phyloP scores from a whole-genome alignment of 2,113 vertebrate species.

The Crotophaga sulcirostris region DNA sequence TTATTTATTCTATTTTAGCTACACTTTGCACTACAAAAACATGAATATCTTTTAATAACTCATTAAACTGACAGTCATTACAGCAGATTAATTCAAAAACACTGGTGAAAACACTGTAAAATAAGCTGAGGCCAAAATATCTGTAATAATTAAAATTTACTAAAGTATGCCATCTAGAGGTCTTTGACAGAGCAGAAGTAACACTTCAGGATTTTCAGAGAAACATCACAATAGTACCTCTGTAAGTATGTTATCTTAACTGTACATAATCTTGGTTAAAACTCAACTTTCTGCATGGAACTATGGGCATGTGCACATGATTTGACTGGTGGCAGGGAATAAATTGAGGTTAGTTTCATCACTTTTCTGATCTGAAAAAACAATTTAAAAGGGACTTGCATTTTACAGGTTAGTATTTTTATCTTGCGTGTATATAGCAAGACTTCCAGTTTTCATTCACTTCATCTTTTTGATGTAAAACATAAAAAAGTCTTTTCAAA shows the following conservation, averaged over 20 bases:
- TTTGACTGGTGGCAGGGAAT: not conserved
- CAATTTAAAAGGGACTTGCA: not conserved
- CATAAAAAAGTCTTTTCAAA: conserved; percentile 30
- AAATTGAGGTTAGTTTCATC: not conserved
- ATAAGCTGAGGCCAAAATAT: not conserved
- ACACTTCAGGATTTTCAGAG: not conserved
- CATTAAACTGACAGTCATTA: conserved; percentile 74
- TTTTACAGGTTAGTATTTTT: conserved; percentile 27
- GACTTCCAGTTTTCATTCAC: conserved; percentile 22
- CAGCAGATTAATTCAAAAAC: conserved; percentile 63
- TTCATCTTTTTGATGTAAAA: conserved; percentile 38
- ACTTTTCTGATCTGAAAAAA: not conserved
- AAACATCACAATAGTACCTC: not conserved
- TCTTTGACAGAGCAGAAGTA: not conserved
- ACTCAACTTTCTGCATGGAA: not conserved
- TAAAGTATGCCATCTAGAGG: conserved; percentile 81
- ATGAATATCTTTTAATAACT: conserved; percentile 69
- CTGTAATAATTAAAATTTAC: conserved; percentile 59
- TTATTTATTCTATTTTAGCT: conserved; percentile 51
- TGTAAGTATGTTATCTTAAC: not conserved
- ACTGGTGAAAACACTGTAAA: conserved; percentile 33
- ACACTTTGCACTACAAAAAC: conserved; percentile 56
- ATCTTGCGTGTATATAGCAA: conserved; percentile 1
- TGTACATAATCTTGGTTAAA: not conserved
- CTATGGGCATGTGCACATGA: not conserved